Percentiles rank a stretch among this genome's conserved stretches.
These are phyloP conservation scores for Rhyacichthys aspro DNA, from an alignment of 2,797 vertebrate species.

Conservation along the genomic window DNA sequence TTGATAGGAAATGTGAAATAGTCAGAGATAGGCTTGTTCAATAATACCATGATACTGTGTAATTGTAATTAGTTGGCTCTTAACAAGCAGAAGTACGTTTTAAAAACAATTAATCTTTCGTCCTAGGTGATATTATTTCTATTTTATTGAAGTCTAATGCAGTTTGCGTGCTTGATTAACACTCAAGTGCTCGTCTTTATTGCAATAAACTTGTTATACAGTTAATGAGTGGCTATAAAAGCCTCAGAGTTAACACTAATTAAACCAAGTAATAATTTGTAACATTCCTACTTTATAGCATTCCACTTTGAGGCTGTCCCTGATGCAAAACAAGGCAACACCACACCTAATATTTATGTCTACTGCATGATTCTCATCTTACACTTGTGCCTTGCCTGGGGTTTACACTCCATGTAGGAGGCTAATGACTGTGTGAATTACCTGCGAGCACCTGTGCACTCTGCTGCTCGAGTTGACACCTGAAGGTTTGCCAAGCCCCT, in stretches of 20 bases:
- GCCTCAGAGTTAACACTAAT: background rate
- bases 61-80: background rate
- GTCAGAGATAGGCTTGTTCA: too few species aligned
- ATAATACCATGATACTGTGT: background rate
- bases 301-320: slow-evolving; percentile 5
- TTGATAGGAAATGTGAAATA: too few species aligned
- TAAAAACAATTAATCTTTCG: too few species aligned
- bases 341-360: slow-evolving; percentile 54
- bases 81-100: too few species aligned
- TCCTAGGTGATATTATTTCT: too few species aligned
- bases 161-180: background rate
- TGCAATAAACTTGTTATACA: background rate
- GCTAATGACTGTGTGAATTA: slow-evolving; percentile 37
- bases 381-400: slow-evolving; percentile 20
- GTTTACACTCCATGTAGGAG: slow-evolving; percentile 5
- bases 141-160: too few species aligned
- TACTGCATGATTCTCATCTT: slow-evolving; percentile 29
- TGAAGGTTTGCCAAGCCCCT: slow-evolving; percentile 73
- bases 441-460: slow-evolving; percentile 61
- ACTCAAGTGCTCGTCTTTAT: background rate
- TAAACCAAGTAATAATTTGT: background rate
- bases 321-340: slow-evolving; percentile 17
- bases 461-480: slow-evolving; percentile 52
- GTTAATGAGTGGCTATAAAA: background rate
- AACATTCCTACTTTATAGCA: background rate